These are phyloP conservation scores for Pipa parva DNA, from an alignment of 2,113 vertebrate species.

Conservation along the genomic window DNA sequence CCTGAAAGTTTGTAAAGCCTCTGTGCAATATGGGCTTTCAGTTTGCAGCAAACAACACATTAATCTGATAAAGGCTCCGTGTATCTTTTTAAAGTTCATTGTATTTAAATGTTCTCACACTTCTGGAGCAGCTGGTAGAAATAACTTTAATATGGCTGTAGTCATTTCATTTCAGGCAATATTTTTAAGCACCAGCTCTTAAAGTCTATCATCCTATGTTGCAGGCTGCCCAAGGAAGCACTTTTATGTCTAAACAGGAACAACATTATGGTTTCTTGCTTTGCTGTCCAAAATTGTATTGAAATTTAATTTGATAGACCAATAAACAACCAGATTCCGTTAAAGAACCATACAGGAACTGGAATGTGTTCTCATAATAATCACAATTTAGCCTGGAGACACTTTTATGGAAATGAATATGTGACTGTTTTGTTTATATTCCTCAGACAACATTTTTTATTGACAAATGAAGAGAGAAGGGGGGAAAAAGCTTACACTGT, in stretches of 20 bases:
- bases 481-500: slow-evolving; percentile 15
- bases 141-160: slow-evolving; percentile 30
- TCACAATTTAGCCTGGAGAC: slow-evolving; percentile 25
- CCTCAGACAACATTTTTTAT: slow-evolving; percentile 3
- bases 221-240: slow-evolving; percentile 18
- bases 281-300: slow-evolving; percentile 31
- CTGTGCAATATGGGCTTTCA: not conserved
- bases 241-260: slow-evolving; percentile 27
- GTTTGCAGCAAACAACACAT: not conserved
- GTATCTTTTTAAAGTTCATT: slow-evolving; percentile 3
- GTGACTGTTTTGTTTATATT: not conserved
- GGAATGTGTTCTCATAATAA: slow-evolving; percentile 5
- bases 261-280: slow-evolving; percentile 25
- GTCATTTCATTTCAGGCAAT: slow-evolving; percentile 27
- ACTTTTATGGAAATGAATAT: slow-evolving; percentile 14
- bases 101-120: not conserved
- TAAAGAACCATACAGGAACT: slow-evolving; percentile 14
- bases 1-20: not conserved
- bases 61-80: not conserved
- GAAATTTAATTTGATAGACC: slow-evolving; percentile 28
- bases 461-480: slow-evolving; percentile 10
- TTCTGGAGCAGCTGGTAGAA: slow-evolving; percentile 23
- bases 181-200: slow-evolving; percentile 22
- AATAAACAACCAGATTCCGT: slow-evolving; percentile 33
- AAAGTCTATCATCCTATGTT: slow-evolving; percentile 23